Conservation (phyloP, 2,888 invertebrate species). For the Syrphus vitripennis region DNA sequence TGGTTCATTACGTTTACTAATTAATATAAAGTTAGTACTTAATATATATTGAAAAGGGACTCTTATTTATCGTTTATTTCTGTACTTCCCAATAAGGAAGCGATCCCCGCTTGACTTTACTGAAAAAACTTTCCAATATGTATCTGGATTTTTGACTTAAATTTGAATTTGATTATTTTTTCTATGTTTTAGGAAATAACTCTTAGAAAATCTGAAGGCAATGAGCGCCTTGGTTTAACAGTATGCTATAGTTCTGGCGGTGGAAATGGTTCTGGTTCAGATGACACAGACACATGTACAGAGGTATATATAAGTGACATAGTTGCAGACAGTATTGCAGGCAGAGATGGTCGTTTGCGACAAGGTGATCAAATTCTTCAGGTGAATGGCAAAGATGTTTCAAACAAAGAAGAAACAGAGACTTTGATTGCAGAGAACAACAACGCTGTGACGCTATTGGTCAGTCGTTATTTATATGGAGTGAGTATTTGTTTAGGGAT, state of each 20-base stretch:
- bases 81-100: no score
- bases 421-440: constrained; percentile 84
- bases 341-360: constrained; percentile 83
- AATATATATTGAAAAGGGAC: no score
- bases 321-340: constrained; percentile 84
- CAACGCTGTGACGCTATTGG: constrained; percentile 83
- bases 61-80: no score
- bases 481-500: constrained; percentile 77
- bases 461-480: constrained; percentile 84
- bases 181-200: constrained; percentile 86
- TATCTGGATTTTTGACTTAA: neutral
- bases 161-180: neutral
- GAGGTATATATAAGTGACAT: constrained; percentile 88
- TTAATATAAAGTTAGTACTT: no score
- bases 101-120: no score
- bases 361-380: constrained; percentile 86
- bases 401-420: constrained; percentile 84
- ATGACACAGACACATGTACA: constrained; percentile 82
- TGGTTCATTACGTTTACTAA: no score
- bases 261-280: constrained; percentile 83
- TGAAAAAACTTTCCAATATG: no score
- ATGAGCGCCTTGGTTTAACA: constrained; percentile 86
- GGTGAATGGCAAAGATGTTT: constrained; percentile 85
- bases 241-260: constrained; percentile 84
- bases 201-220: constrained; percentile 83